phyloP scores from a whole-genome alignment of 2,888 invertebrate species.

The Hypomecis punctinalis region DNA sequence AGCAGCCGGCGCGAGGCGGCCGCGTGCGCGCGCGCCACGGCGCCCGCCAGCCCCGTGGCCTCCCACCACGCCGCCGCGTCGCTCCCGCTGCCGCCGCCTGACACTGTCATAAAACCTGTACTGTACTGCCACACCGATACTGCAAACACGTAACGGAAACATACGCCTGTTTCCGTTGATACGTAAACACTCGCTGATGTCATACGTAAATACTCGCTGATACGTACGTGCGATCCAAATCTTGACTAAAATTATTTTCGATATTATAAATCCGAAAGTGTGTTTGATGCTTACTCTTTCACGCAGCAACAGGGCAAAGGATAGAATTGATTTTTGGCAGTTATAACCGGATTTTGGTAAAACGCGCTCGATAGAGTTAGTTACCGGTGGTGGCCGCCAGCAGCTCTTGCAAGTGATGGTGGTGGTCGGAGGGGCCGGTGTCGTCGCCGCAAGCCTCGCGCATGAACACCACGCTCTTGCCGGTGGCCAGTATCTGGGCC shows the following conservation, averaged over 20 bases:
- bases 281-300: too few species aligned
- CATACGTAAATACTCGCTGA: too few species aligned
- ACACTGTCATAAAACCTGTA: background rate
- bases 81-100: constrained; percentile 38
- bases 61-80: constrained; percentile 77
- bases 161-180: too few species aligned
- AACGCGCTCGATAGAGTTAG: too few species aligned
- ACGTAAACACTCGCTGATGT: too few species aligned
- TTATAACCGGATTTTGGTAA: too few species aligned
- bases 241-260: too few species aligned
- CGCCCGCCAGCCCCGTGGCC: constrained; percentile 88
- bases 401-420: constrained; percentile 88
- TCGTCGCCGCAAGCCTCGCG: constrained; percentile 95
- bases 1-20: constrained; percentile 95
- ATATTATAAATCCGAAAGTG: too few species aligned
- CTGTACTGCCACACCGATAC: background rate
- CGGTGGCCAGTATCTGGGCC: constrained; percentile 95
- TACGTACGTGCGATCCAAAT: too few species aligned
- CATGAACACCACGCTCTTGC: constrained; percentile 98
- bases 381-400: constrained; percentile 62
- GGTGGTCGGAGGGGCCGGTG: constrained; percentile 85
- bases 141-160: too few species aligned
- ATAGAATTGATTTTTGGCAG: too few species aligned
- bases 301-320: too few species aligned
- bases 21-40: constrained; percentile 93